Evolutionary conservation across 2,113 vertebrate species (phyloP).

Genomic region (Rhinichthys klamathensis): DNA sequence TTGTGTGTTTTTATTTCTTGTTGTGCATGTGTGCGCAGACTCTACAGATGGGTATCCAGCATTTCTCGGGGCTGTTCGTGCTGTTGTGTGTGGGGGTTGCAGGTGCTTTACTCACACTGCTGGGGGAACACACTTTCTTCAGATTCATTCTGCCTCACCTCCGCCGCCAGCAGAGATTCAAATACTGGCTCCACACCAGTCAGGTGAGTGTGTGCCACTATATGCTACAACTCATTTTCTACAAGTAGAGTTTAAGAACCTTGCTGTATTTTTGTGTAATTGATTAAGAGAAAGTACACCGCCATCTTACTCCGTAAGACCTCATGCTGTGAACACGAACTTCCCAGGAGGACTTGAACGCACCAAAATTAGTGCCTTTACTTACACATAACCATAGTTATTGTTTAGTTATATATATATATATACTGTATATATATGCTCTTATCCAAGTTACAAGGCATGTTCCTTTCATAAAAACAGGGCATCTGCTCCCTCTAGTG

Average conservation of each 20-base stretch:
- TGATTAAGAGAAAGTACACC: no score
- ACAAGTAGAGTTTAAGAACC: no score
- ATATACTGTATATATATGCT: no score
- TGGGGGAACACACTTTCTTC: slow-evolving; percentile 89
- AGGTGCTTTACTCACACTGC: slow-evolving; percentile 86
- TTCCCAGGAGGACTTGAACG: no score
- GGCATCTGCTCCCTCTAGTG: slow-evolving; percentile 48
- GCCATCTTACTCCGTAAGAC: no score
- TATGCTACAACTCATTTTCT: background rate
- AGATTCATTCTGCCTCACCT: slow-evolving; percentile 86
- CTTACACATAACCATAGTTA: background rate
- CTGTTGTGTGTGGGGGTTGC: slow-evolving; percentile 91
- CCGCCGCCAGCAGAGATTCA: slow-evolving; percentile 79
- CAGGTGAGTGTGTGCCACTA: slow-evolving; percentile 77
- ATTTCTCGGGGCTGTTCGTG: slow-evolving; percentile 92
- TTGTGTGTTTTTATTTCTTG: slow-evolving; percentile 44
- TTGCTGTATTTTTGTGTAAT: no score
- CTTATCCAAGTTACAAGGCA: background rate
- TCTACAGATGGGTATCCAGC: slow-evolving; percentile 92
- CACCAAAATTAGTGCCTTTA: no score
- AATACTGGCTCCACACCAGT: slow-evolving; percentile 94
- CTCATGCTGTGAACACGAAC: no score
- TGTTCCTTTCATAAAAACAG: background rate
- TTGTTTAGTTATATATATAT: no score
- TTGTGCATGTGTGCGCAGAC: slow-evolving; percentile 73